Base-by-base conservation (phyloP, 2,113 vertebrate genomes). In the Amazona vittata region DNA sequence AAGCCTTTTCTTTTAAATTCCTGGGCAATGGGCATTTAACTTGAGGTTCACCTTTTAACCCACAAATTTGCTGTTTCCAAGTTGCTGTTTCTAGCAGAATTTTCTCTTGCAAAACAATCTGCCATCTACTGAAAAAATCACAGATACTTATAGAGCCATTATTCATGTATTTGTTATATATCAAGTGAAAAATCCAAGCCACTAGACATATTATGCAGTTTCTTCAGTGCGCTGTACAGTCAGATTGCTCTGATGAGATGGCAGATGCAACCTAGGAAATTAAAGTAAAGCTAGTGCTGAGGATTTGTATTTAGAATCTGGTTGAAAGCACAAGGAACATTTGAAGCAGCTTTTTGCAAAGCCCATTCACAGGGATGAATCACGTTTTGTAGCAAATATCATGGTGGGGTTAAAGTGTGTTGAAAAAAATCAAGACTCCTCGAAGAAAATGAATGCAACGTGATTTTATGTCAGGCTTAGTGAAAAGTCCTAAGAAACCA, bases 191-290 rank as follows among this genome's bases (percentile, higher is more conserved):
- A 95, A 85, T 64, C 28, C 64, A 70, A 90, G 71, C 63, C 70
- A 57, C 60, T 43, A 75, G 80, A 82, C 88, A 74, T 43, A 41
- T 13, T 71, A 44, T 24, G 33, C 52, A 63, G 59, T 69, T 97
- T 80, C 86, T 87, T 50, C 63, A 75, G 71, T 33, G 55, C 9
- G 8, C 64, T 87, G 59, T 52, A 70, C 41, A 86, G 74, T 46
- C 93, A 94, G 59, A 84, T 77, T 82, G 80, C 85, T 86, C 68
- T 78, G 93, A 94, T n/a, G 52, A 81, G 83, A 92, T 81, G 90
- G 97, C 96, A 97, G 95, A 95, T 91, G 89, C 94, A 94, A 73
- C 93, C 76, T 88, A 82, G 92, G 91, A 95, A 95, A 96, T 95
- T 93, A 90, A 97, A 96, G 91, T 90, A 70, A 90, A 95, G 94